phyloP scores from a whole-genome alignment of 2,113 vertebrate species.

The Leiothrix lutea region DNA sequence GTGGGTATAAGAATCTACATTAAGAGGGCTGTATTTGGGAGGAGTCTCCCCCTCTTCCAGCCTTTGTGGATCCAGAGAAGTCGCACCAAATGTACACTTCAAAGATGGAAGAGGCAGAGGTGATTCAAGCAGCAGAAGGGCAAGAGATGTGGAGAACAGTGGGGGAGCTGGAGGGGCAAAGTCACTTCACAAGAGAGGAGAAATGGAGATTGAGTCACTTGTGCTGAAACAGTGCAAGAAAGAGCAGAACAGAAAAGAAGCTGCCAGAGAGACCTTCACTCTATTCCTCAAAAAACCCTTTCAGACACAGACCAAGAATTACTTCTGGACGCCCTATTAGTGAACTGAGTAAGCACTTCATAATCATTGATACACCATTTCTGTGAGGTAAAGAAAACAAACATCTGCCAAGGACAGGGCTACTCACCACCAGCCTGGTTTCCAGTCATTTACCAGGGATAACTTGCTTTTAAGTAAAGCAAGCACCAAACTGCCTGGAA shows the following conservation, averaged over 20 bases:
- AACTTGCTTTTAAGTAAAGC: background rate
- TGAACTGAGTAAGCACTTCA: background rate
- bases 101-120: background rate
- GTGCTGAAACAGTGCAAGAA: rapidly evolving
- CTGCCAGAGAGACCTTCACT: background rate
- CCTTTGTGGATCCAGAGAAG: background rate
- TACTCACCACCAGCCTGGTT: background rate
- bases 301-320: background rate
- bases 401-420: background rate
- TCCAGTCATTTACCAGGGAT: background rate
- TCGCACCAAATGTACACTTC: background rate
- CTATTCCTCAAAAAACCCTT: background rate
- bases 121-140: background rate
- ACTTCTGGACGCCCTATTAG: background rate
- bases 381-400: background rate
- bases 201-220: background rate
- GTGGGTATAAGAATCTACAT: background rate
- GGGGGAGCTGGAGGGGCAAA: background rate
- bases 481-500: background rate
- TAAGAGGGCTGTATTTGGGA: background rate
- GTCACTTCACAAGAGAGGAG: background rate
- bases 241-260: background rate
- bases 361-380: background rate
- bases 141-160: background rate
- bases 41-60: background rate